Evolutionary conservation across 2,113 vertebrate genomes (phyloP), one percentile per base, ranked within the genome.

Genomic region (Arothron firmamentum): DNA sequence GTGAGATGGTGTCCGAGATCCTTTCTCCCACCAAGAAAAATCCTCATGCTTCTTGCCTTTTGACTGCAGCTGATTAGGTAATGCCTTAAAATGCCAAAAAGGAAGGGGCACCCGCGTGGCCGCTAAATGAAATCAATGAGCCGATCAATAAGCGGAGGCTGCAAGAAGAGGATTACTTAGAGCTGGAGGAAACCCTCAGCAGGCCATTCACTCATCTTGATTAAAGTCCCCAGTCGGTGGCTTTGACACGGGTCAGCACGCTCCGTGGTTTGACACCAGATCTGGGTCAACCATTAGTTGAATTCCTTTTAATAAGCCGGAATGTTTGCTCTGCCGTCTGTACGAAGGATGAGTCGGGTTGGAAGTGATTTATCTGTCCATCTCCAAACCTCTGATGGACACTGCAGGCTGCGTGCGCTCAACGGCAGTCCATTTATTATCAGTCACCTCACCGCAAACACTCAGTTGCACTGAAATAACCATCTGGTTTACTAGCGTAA

Each of bases 101-200:
- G 61, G 72, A 62, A 83, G 72, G 51, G 69, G 48, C 53, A 46
- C 4, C 45, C 46, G n/a, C 65, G 72, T 70, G 72, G 67, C 70
- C 4, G 41, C 69, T 78, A 75, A 86, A 84, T 85, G 68, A 81
- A 83, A 85, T 82, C 84, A 83, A 86, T 80, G 75, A 78, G 68
- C 28, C 67, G 70, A 87, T 88, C 88, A 45, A 88, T 88, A 84
- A 59, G 72, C 49, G 61, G 69, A 63, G 69, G 75, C 67, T 68
- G 70, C 52, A 53, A 62, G 77, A 69, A 72, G 64, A 77, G 77
- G 80, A 88, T 85, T 84, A 88, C 74, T 79, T 65, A 58, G 71
- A 71, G 76, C 74, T 53, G 70, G 55, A 74, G 74, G 82, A 78
- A 77, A 79, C 69, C 71, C 73, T 77, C 50, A 15, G 53, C 28